These are phyloP conservation scores for Polyommatus iphigenia DNA, from an alignment of 2,888 invertebrate species.

Conservation along the genomic window DNA sequence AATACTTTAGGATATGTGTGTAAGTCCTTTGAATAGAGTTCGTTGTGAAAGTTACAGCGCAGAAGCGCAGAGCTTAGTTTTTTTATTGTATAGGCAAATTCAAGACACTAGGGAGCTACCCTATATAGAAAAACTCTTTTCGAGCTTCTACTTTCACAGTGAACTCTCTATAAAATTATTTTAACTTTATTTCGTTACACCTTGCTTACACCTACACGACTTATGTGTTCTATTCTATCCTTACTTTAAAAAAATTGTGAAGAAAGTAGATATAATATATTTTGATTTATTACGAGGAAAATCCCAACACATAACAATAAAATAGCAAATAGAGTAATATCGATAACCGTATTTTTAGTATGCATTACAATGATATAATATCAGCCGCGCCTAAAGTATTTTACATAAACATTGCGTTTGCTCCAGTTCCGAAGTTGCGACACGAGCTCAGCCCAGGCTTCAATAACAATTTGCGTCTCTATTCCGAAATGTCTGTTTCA, in stretches of 20 bases:
- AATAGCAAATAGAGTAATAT: not conserved
- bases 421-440: conserved; percentile 43
- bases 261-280: not conserved
- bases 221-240: not conserved
- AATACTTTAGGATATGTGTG: no score
- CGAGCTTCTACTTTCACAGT: no score
- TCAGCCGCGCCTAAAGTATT: conserved; percentile 35
- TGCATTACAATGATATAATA: conserved; percentile 21
- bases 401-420: conserved; percentile 43
- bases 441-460: conserved; percentile 36
- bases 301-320: not conserved
- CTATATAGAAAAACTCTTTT: no score
- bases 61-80: no score
- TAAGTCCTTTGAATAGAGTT: no score
- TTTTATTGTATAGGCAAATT: no score
- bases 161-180: no score
- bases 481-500: conserved; percentile 37
- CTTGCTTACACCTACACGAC: no score
- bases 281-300: not conserved
- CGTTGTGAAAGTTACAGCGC: no score
- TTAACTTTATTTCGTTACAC: no score
- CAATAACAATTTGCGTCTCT: conserved; percentile 40
- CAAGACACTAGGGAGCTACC: no score
- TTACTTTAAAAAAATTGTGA: not conserved
- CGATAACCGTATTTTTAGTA: conserved; percentile 27